A percentile compares a stretch with the other conserved stretches of the same genome.
These are phyloP conservation scores for Saimiri boliviensis DNA, from an alignment of 2,113 vertebrate genomes.

Conservation along the genomic window DNA sequence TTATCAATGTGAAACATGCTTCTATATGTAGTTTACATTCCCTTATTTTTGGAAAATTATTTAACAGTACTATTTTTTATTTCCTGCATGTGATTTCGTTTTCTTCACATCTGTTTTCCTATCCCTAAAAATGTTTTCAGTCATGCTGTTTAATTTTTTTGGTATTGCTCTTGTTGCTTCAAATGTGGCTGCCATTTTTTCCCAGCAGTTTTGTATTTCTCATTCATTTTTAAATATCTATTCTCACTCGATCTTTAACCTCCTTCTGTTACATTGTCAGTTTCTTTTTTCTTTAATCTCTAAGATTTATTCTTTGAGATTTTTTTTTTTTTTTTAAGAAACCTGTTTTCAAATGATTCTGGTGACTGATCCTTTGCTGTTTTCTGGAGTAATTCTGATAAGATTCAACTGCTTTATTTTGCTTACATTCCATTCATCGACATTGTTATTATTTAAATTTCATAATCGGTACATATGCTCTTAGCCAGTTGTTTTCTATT, in stretches of 20 bases:
- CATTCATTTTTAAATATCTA: background rate
- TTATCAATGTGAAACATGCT: background rate
- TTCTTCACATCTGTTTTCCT: background rate
- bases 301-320: background rate
- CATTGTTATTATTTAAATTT: background rate
- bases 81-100: background rate
- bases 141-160: background rate
- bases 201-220: background rate
- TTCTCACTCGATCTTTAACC: background rate
- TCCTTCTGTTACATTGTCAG: background rate
- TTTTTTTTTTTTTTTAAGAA: background rate
- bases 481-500: background rate
- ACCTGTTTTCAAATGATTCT: background rate
- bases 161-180: background rate
- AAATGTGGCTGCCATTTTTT: background rate
- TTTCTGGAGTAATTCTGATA: background rate
- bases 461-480: background rate
- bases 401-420: background rate
- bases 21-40: background rate
- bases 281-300: conserved; percentile 1
- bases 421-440: background rate
- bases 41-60: background rate
- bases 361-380: background rate
- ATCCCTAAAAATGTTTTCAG: background rate
- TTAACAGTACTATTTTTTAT: background rate